These are phyloP conservation scores for Channa maculata DNA, from an alignment of 2,113 vertebrate genomes.

Conservation along the genomic window DNA sequence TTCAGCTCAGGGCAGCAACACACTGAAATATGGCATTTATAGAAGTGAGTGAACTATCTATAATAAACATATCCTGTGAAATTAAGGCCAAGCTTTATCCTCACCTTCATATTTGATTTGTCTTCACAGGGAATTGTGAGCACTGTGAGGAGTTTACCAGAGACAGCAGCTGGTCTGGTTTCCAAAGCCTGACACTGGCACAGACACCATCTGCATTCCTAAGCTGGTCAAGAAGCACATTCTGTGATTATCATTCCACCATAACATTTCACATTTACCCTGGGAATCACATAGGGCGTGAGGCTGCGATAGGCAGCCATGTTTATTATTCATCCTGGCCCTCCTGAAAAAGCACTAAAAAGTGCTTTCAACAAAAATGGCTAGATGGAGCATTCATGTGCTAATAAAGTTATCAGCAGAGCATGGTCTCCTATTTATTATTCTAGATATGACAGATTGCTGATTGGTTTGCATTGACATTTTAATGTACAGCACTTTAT, in stretches of 20 bases:
- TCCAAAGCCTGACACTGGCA: conserved; percentile 26
- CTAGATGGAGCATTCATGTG: conserved; percentile 5
- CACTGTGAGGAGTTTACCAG: too few species aligned
- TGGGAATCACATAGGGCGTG: background rate
- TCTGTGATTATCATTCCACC: conserved; percentile 49
- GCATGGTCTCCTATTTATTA: background rate
- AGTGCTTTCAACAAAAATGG: background rate
- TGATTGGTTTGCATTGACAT: too few species aligned
- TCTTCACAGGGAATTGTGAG: conserved; percentile 27
- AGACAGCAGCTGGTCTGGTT: conserved; percentile 3
- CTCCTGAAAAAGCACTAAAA: conserved; percentile 32
- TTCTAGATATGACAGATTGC: too few species aligned
- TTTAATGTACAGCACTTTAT: background rate
- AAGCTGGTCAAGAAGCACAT: conserved; percentile 40
- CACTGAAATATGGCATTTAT: conserved; percentile 7
- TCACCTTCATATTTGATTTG: conserved; percentile 42
- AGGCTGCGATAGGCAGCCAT: conserved; percentile 14
- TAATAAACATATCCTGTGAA: conserved; percentile 35
- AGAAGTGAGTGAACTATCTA: conserved; percentile 27
- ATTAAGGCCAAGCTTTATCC: conserved; percentile 45
- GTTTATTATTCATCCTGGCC: conserved; percentile 16
- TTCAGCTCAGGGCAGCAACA: conserved; percentile 3
- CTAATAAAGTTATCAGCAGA: conserved; percentile 15
- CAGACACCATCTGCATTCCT: conserved; percentile 52
- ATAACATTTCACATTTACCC: conserved; percentile 30